Conservation (phyloP, 2,888 invertebrate species). For the Ectemnius cavifrons region DNA sequence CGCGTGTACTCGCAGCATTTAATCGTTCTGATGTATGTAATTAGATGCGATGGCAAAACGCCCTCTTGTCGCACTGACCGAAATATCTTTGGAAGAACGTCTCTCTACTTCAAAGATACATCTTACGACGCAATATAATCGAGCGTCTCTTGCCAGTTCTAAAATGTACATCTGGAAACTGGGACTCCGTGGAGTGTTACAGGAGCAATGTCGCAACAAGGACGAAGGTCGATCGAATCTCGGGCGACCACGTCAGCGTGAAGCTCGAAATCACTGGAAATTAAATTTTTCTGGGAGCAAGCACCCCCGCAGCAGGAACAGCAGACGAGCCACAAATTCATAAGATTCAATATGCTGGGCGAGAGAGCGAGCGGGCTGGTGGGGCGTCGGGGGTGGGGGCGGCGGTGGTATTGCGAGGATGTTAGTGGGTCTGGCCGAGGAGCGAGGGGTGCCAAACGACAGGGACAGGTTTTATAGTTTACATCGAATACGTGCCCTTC, state of each 20-base stretch:
- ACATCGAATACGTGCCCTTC: conserved; percentile 70
- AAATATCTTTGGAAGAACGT: not conserved
- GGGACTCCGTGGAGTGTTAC: not conserved
- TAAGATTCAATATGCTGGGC: conserved; percentile 76
- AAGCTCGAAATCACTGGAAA: conserved; percentile 70
- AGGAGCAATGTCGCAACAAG: not conserved
- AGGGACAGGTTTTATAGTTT: conserved; percentile 69
- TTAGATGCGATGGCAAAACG: conserved; percentile 8
- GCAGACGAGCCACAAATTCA: conserved; percentile 71
- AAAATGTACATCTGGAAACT: not conserved
- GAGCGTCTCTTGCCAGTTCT: too few relatives aligned
- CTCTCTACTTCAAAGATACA: too few relatives aligned
- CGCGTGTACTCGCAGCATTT: not conserved
- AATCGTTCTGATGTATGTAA: conserved; percentile 30
- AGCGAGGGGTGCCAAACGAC: conserved; percentile 25
- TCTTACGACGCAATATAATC: too few relatives aligned
- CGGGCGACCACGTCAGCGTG: conserved; percentile 58
- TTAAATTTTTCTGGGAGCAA: conserved; percentile 71
- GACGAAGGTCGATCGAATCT: too few relatives aligned
- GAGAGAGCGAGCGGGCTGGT: conserved; percentile 55
- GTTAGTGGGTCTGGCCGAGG: conserved; percentile 36
- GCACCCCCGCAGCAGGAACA: conserved; percentile 38
- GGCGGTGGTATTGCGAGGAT: conserved; percentile 41
- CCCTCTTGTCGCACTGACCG: not conserved
- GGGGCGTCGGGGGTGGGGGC: conserved; percentile 19